Evolutionary conservation across 2,888 invertebrate species (phyloP), one percentile per base, ranked within the genome.

Genomic region (Iphiclides podalirius): DNA sequence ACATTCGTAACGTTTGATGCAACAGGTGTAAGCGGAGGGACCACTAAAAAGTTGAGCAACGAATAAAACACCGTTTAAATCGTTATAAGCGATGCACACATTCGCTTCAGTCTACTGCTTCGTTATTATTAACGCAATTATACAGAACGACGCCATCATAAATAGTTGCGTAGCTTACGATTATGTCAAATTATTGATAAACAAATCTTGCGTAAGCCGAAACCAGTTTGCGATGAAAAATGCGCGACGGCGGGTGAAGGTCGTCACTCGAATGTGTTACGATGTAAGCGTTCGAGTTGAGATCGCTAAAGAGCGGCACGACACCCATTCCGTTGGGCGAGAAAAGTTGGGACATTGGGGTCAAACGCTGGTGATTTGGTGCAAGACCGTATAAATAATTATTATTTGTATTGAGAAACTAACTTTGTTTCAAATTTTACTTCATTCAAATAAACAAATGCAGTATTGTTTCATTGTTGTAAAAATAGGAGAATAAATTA

Each of bases 181-280:
- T 50, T 50, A 42, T 31, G 13, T 48, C 43, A 52, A 54, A 54
- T 57, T 58, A 59, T 69, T 70, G 67, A 75, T 74, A 78, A 80
- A 81, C 76, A 82, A 79, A 77, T 51, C 55, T 81, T 75, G 75
- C 63, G 58, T 71, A 75, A 81, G 36, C 38, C 44, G 15, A 41
- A 62, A 70, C 68, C 64, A 61, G 67, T 48, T 66, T 63, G 52
- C 47, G 47, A 57, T 57, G 58, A 37, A 58, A 58, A 63, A 74
- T 69, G 62, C 54, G 70, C 62, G 72, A 70, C 71, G 74, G 60
- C 75, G 63, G 82, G 82, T 83, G 80, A 83, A 82, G 83, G 81
- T 75, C 79, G 71, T 61, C 60, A 67, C 63, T 69, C 70, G 72
- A 72, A 79, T 75, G 73, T 77, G 76, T 70, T 67, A 65, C 59